Base-by-base conservation (phyloP, 35 echinoderm and acorn worm species). In the Acanthaster planci region DNA sequence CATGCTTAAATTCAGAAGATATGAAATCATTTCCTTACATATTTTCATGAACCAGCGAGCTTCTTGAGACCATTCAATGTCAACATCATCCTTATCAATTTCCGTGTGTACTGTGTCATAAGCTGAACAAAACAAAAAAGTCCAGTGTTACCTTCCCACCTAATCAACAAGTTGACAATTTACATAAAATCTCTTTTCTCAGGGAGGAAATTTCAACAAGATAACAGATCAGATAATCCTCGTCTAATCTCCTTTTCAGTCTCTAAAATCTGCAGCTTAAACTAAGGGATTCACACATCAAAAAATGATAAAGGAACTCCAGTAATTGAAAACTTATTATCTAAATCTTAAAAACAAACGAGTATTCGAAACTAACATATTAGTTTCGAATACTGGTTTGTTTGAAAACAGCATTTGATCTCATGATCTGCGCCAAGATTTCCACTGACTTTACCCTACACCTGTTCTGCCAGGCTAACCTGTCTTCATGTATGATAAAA, bases 41-140 rank as follows among this genome's bases (percentile, higher is more conserved):
- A 97, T 91, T 77, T 97, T 97, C 93, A 97, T 97, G 56, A 97
- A 97, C 93, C 93, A 97, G 3, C 59, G 50, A 2, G 89, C 82
- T 44, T 89, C 90, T 21, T 90, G 15, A 52, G 10, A 52, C 39
- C 30, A 84, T 6, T 58, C 23, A 17, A 81, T 30, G 7, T 31
- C 52, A 0, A 38, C 30, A 5, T 68, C 78, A 18, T 89, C 68
- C 47, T 39, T 78, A 21, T 18, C 18, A 37, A 67, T 77, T 16
- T 40, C 40, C 4, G 75, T 76, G 35, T 22, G 51, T 64, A 53
- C 8, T 50, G 40, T 44, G 32, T 26, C 34, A 36, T 86, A 67
- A 29, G 84, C 67, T 86, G 40, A 77, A 29, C n/a, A 53, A 32
- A 31, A 77, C 67, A 52, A 32, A 51, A 4, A 79, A 37, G 38